A percentile compares a stretch with the other conserved stretches of the same genome.
Conservation (phyloP, 2,113 vertebrate genomes). For the Perccottus glenii region DNA sequence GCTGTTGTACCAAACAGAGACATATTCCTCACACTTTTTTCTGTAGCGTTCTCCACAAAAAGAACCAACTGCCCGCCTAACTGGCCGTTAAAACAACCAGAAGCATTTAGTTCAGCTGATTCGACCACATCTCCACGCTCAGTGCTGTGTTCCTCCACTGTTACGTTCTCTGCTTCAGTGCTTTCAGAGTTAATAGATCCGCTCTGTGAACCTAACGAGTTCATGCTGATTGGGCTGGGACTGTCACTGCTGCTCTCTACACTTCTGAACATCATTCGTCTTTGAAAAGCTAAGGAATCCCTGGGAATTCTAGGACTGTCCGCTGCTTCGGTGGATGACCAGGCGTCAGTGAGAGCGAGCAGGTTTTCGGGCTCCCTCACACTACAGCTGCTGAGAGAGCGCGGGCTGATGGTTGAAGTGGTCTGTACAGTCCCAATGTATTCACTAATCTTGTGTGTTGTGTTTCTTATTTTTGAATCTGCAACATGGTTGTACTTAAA, state of each 20-base stretch:
- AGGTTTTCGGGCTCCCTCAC: conserved; percentile 68
- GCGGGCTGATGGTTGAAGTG: conserved; percentile 43
- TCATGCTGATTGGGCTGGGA: conserved; percentile 51
- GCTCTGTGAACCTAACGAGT: conserved; percentile 40
- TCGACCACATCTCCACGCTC: conserved; percentile 9
- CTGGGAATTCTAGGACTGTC: conserved; percentile 68
- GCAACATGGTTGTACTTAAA: not conserved
- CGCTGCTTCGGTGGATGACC: conserved; percentile 80
- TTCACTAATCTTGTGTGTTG: conserved; percentile 34
- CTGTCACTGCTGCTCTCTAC: conserved; percentile 43
- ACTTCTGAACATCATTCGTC: conserved; percentile 41
- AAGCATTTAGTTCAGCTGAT: conserved; percentile 7
- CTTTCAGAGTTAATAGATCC: conserved; percentile 41
- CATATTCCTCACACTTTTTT: not conserved
- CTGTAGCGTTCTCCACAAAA: not conserved
- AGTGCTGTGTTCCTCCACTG: conserved; percentile 35
- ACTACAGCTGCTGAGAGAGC: conserved; percentile 49
- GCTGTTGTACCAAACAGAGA: not conserved
- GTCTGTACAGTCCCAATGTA: conserved; percentile 37
- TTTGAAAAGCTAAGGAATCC: conserved; percentile 64
- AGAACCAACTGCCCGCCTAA: not conserved
- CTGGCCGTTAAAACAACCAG: not conserved
- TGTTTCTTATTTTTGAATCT: not conserved
- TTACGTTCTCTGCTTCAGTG: conserved; percentile 38
- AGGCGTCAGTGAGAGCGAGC: conserved; percentile 74